phyloP scores from a whole-genome alignment of 2,113 vertebrate genomes.

The Cynocephalus volans region DNA sequence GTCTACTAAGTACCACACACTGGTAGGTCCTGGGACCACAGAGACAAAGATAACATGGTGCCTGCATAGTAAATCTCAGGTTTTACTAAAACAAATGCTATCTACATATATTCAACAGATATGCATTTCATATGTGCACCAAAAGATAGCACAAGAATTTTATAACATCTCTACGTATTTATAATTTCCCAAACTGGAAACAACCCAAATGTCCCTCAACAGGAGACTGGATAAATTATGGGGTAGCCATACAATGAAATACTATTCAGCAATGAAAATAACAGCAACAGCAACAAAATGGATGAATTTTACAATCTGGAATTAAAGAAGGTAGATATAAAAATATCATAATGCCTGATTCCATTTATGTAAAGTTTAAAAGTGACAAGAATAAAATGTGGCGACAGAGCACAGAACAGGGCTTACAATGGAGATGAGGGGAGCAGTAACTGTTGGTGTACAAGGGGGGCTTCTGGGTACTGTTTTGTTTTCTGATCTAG shows the following conservation, averaged over 20 bases:
- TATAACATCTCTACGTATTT: not conserved
- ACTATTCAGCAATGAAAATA: not conserved
- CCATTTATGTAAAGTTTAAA: not conserved
- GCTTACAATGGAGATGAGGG: not conserved
- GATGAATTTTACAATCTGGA: not conserved
- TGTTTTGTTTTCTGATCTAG: not conserved
- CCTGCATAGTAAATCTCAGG: not conserved
- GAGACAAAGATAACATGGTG: not conserved
- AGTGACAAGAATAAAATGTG: not conserved
- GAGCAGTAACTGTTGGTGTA: no score
- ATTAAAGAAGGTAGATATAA: not conserved
- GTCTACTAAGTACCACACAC: not conserved
- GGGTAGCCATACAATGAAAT: not conserved
- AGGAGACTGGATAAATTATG: not conserved
- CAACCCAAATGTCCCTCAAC: not conserved
- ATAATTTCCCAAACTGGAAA: not conserved
- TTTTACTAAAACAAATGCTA: constrained; percentile 51
- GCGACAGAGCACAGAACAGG: not conserved
- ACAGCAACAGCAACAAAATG: not conserved
- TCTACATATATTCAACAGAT: not conserved
- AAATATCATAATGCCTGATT: not conserved
- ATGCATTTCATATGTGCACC: not conserved
- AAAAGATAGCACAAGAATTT: not conserved
- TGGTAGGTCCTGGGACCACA: not conserved
- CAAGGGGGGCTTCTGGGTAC: no score